Base-by-base conservation (phyloP, 2,888 invertebrate genomes). In the Maniola hyperantus region DNA sequence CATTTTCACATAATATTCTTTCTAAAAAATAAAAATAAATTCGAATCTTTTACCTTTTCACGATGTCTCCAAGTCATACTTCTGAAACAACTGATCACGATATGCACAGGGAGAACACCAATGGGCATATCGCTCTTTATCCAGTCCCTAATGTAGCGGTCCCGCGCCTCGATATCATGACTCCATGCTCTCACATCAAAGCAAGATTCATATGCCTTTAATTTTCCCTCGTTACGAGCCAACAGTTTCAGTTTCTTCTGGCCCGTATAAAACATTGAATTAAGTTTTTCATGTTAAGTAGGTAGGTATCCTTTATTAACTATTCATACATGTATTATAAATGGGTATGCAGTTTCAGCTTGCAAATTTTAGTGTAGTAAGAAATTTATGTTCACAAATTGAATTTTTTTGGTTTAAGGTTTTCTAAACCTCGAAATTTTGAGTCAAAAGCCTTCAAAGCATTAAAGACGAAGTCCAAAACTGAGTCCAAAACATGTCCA, bases 111-210 rank as follows among this genome's bases (percentile, higher is more conserved):
- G 64, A 91, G 72, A 20, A 86, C 71, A 77, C 83, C 84, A 66
- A 82, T 72, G 11, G 87, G 87, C 90, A 88, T 88, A 69, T 89
- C 84, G 72, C 79, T 71, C 75, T 82, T 89, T 68, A 91, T 89
- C 91, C 91, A 91, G 83, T 91, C 89, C 78, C 81, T 85, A 59
- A 92, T 85, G 71, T 91, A 85, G 15, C 73, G 73, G 66, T 83
- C 78, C 59, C 84, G 82, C 8, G 57, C 72, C 51, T 72, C 69
- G 20, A 69, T 65, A 76, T 93, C 90, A 77, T 93, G 91, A 77
- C 93, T 93, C 94, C 94, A 94, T 72, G 94, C 93, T 73, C 93
- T 84, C 46, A 93, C 71, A 77, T 94, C 94, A 36, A 77, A 76
- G 72, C 93, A 93, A 64, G 94, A 94, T 46, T 90, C 89, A 71